These are phyloP conservation scores for Callipepla californica DNA, from an alignment of 2,113 vertebrate genomes.

Conservation along the genomic window DNA sequence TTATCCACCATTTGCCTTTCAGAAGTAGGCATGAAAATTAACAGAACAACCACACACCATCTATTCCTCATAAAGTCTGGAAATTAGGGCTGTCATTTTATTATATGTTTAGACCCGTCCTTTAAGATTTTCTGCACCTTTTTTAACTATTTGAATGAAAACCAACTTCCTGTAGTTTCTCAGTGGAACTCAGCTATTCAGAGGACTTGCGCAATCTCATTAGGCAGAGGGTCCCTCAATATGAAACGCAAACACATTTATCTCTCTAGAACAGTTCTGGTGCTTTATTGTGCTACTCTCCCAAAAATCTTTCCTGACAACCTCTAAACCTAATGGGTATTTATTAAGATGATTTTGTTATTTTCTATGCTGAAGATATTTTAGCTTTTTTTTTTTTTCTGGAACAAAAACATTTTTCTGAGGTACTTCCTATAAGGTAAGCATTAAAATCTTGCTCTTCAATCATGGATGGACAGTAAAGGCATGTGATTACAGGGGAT, in stretches of 20 bases:
- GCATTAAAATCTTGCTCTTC: background rate
- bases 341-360: background rate
- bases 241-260: background rate
- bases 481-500: background rate
- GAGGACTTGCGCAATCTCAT: background rate
- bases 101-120: background rate
- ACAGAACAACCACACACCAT: background rate
- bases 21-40: background rate
- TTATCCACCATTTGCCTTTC: background rate
- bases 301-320: background rate
- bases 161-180: background rate
- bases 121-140: background rate
- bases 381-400: background rate
- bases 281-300: background rate
- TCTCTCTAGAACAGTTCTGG: background rate
- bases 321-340: background rate
- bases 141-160: background rate
- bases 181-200: fast-evolving
- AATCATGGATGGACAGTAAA: background rate
- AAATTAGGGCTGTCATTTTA: background rate
- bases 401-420: background rate
- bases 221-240: background rate
- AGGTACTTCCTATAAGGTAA: background rate
- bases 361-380: background rate
- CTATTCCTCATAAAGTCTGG: background rate